Base-by-base conservation (phyloP, 2,797 vertebrate species). In the Acipenser oxyrinchus region DNA sequence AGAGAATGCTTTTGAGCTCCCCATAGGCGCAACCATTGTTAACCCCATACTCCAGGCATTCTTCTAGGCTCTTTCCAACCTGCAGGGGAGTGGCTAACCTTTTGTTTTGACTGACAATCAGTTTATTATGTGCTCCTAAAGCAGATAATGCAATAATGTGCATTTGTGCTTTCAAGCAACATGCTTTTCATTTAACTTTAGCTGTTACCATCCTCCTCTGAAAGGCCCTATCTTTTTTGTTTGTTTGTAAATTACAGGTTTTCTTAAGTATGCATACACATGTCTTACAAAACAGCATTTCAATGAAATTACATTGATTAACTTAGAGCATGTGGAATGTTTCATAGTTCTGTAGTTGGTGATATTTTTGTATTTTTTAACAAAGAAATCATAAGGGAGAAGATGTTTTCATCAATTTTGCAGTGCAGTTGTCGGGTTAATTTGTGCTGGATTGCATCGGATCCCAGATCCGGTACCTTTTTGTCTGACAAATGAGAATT, bases 191-290 rank as follows among this genome's bases (percentile, higher is more conserved):
- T 69, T 69, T 61, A 71, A 76, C 82, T 60, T 59, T 57, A 55
- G 55, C 53, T 52, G 58, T 60, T 68, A 62, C 59, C 67, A 15
- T 67, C 51, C 52, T 58, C 59, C 50, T 48, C 64, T 57, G 12
- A 72, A 66, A 67, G 66, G 61, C 18, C 79, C 77, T 77, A 81
- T 74, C 77, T 83, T 78, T 82, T 75, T 78, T 37, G 23, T 37
- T 37, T 37, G 23, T 37, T 37, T 37, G 23, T 67, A 71, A 79
- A 83, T 83, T 85, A 86, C 81, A 85, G 81, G 78, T 82, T 75
- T 81, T 86, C 83, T 68, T 77, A 86, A 85, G 82, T 85, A 82
- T 85, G 86, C 82, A 87, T 79, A 73, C 82, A 84, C 79, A 84
- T 83, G 76, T 83, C 79, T 82, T 76, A 76, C 82, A 82, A 85